A percentile compares a stretch with the other conserved stretches of the same genome.
Conservation (phyloP, 2,888 invertebrate genomes). For the Stenichneumon culpator region DNA sequence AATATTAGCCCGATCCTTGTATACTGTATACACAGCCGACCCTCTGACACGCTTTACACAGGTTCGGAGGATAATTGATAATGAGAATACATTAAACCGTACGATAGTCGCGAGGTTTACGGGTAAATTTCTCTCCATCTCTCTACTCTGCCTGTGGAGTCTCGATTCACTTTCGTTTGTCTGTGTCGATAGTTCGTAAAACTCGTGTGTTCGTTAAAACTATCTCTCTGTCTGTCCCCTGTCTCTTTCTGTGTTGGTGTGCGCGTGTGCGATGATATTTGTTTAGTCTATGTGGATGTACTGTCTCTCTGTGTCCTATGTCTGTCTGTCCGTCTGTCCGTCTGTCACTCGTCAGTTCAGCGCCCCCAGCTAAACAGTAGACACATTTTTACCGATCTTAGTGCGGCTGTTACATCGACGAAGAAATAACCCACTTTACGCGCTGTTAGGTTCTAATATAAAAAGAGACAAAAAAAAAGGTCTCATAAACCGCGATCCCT, state of each 20-base stretch:
- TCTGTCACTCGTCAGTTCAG: conserved; percentile 77
- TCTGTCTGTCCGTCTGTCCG: conserved; percentile 73
- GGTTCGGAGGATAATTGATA: conserved; percentile 49
- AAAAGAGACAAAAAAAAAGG: not conserved
- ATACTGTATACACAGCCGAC: not conserved
- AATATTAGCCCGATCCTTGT: not conserved
- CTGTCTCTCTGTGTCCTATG: conserved; percentile 74
- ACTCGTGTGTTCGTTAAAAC: conserved; percentile 15
- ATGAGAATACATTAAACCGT: conserved; percentile 25
- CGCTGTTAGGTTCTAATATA: not conserved
- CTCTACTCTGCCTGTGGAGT: conserved; percentile 71
- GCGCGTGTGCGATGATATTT: conserved; percentile 52
- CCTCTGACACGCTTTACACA: conserved; percentile 55
- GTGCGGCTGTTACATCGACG: conserved; percentile 44
- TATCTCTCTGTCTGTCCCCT: not conserved
- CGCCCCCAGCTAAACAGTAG: conserved; percentile 55
- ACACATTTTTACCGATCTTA: conserved; percentile 41
- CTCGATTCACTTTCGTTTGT: conserved; percentile 57
- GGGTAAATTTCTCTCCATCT: conserved; percentile 70
- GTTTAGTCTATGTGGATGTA: conserved; percentile 57
- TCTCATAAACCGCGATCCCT: not conserved
- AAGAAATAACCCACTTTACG: not conserved
- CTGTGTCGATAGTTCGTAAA: conserved; percentile 51
- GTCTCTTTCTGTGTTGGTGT: conserved; percentile 38
- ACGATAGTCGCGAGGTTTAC: conserved; percentile 44